These are phyloP conservation scores for Perithous albicinctus DNA, from an alignment of 2,888 invertebrate genomes.

Conservation along the genomic window DNA sequence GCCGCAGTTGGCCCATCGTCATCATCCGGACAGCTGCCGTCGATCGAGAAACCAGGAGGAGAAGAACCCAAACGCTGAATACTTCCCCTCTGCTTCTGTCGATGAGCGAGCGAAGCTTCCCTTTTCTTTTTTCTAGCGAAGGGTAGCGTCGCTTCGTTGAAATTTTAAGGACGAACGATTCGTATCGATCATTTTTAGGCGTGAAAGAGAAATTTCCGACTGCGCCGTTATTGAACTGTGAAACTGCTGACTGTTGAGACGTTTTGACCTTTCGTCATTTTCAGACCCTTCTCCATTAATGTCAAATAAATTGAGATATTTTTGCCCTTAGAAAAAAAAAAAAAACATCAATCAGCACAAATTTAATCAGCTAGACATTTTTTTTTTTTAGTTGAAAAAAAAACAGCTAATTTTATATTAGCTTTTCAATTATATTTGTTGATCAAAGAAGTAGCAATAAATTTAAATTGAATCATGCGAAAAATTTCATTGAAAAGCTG, in stretches of 20 bases:
- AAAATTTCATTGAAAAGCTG: too few species aligned
- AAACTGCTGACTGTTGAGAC: not conserved
- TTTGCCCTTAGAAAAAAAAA: not conserved
- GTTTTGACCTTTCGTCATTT: not conserved
- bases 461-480: too few species aligned
- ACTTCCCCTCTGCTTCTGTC: constrained; percentile 13
- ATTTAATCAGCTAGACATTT: not conserved
- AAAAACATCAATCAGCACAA: not conserved
- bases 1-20: constrained; percentile 53
- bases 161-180: constrained; percentile 49
- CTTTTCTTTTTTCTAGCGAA: constrained; percentile 22
- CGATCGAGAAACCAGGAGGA: constrained; percentile 30
- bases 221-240: not conserved
- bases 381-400: too few species aligned
- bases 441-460: too few species aligned
- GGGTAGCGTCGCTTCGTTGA: constrained; percentile 31
- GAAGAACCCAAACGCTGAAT: constrained; percentile 51
- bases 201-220: not conserved
- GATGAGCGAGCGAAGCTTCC: constrained; percentile 1
- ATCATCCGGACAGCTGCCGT: constrained; percentile 61
- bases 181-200: constrained; percentile 57
- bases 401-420: too few species aligned
- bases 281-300: not conserved
- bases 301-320: not conserved
- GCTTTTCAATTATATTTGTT: too few species aligned